Evolutionary conservation across 2,888 invertebrate genomes (phyloP).

Genomic region (Diarsia mendica): DNA sequence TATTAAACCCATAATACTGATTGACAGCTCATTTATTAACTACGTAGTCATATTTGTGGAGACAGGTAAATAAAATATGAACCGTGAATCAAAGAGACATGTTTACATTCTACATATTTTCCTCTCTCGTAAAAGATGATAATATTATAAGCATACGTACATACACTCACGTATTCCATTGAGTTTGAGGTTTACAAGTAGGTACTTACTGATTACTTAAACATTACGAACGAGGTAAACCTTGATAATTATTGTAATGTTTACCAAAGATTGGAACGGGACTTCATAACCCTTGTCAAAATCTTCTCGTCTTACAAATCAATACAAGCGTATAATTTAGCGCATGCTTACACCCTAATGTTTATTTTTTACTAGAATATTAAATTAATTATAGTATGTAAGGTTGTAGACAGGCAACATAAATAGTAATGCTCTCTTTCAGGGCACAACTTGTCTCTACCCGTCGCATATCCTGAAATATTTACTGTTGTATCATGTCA

Average conservation of each 20-base stretch:
- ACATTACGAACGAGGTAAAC: slow-evolving; percentile 37
- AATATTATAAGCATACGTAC: slow-evolving; percentile 17
- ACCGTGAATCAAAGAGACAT: slow-evolving; percentile 22
- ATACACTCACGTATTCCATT: slow-evolving; percentile 49
- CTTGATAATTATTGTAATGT: slow-evolving; percentile 23
- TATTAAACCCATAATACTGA: slow-evolving; percentile 22
- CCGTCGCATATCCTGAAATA: background rate
- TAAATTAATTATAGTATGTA: background rate
- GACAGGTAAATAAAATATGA: slow-evolving; percentile 17
- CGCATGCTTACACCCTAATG: slow-evolving; percentile 52
- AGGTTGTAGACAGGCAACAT: background rate
- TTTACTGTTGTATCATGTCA: background rate
- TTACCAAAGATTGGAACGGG: slow-evolving; percentile 13
- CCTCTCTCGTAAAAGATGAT: slow-evolving; percentile 29
- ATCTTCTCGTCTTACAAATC: slow-evolving; percentile 43
- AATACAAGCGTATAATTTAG: slow-evolving; percentile 52
- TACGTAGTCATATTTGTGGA: slow-evolving; percentile 21
- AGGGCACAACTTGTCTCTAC: background rate
- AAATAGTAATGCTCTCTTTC: background rate
- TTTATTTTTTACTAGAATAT: slow-evolving; percentile 23
- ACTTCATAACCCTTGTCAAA: slow-evolving; percentile 31
- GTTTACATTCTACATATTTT: slow-evolving; percentile 45
- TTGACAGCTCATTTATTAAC: slow-evolving; percentile 36
- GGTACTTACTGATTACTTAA: slow-evolving; percentile 21
- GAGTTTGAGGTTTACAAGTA: slow-evolving; percentile 3